These are phyloP conservation scores for Platichthys stellatus DNA, from an alignment of 2,113 vertebrate genomes.

Conservation along the genomic window DNA sequence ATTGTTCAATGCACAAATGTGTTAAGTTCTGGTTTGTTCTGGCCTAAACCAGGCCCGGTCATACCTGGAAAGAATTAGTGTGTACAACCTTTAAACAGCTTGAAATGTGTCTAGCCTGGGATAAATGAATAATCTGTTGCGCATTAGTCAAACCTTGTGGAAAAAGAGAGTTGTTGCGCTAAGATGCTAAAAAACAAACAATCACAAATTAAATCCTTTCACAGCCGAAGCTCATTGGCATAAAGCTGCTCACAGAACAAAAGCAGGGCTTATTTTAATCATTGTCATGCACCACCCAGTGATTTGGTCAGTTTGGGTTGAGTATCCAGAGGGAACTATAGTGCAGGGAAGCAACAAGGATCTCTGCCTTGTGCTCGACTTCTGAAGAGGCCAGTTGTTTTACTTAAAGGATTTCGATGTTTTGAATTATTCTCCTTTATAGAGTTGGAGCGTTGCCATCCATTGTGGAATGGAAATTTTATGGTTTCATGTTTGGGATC, in stretches of 20 bases:
- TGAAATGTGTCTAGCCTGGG: neutral
- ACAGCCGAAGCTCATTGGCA: slow-evolving; percentile 19
- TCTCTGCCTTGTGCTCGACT: slow-evolving; percentile 11
- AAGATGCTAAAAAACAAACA: slow-evolving; percentile 27
- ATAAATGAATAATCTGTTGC: slow-evolving; percentile 19
- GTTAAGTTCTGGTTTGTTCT: neutral
- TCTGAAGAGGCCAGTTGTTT: slow-evolving; percentile 38
- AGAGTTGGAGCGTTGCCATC: slow-evolving; percentile 30
- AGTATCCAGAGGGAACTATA: slow-evolving; percentile 22
- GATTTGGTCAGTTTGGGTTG: slow-evolving; percentile 32
- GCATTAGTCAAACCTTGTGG: slow-evolving; percentile 11
- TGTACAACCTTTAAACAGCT: slow-evolving; percentile 1
- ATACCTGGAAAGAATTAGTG: neutral
- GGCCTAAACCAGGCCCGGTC: neutral
- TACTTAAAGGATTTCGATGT: slow-evolving; percentile 26
- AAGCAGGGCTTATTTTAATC: slow-evolving; percentile 37
- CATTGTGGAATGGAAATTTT: slow-evolving; percentile 33
- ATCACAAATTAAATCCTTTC: neutral
- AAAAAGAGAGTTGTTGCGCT: slow-evolving; percentile 10
- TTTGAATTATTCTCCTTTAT: slow-evolving; percentile 46
- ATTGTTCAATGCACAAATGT: slow-evolving; percentile 15
- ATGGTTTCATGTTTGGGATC: slow-evolving; percentile 26
- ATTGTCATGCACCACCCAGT: slow-evolving; percentile 21
- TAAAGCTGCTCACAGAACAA: slow-evolving; percentile 39
- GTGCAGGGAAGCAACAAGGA: slow-evolving; percentile 14